These are phyloP conservation scores for Rhea pennata DNA, from an alignment of 2,113 vertebrate genomes.

Conservation along the genomic window DNA sequence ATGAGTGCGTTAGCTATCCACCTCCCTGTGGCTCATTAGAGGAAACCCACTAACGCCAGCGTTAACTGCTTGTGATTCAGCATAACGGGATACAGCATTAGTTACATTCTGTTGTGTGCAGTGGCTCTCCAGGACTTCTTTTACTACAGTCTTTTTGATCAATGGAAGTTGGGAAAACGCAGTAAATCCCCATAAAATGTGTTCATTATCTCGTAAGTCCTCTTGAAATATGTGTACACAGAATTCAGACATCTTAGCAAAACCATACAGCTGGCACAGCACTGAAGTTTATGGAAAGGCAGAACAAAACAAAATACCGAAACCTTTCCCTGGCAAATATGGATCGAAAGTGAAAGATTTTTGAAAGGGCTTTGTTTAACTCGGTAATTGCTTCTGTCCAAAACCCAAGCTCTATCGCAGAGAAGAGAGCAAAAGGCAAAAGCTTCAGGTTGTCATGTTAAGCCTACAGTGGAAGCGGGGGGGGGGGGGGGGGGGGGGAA, in stretches of 20 bases:
- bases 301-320: neutral
- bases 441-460: neutral
- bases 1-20: neutral
- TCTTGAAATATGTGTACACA: neutral
- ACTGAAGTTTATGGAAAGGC: neutral
- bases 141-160: neutral
- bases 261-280: neutral
- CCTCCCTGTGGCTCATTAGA: neutral
- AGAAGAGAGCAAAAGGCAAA: neutral
- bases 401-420: neutral
- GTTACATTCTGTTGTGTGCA: neutral
- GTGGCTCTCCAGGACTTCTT: neutral
- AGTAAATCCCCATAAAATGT: neutral
- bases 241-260: neutral
- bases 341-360: neutral
- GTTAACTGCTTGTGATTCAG: fast-evolving
- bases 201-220: neutral
- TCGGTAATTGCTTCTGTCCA: neutral
- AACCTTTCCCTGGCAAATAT: neutral
- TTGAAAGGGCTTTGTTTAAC: neutral
- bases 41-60: neutral
- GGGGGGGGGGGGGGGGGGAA: neutral
- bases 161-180: neutral
- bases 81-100: fast-evolving
- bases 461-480: fast-evolving